These are phyloP conservation scores for Perdita meconis DNA, from an alignment of 2,888 invertebrate species.

Conservation along the genomic window DNA sequence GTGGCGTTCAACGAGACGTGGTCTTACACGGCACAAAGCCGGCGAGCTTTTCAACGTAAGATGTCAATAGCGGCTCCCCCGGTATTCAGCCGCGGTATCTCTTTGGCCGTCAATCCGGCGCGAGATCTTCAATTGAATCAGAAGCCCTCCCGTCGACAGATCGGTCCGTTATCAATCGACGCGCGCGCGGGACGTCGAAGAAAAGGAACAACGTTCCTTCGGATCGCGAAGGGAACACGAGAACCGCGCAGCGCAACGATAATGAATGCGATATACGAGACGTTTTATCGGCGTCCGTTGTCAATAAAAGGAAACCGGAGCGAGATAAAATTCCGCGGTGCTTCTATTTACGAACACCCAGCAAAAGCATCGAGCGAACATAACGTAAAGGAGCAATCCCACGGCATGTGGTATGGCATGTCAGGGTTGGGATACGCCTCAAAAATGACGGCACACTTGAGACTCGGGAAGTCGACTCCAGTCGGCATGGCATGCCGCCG, in stretches of 20 bases:
- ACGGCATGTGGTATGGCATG: no score
- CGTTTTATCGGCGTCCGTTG: conserved; percentile 11
- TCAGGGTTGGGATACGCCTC: no score
- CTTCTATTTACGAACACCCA: background rate
- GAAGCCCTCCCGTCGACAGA: conserved; percentile 16
- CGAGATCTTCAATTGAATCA: conserved; percentile 54
- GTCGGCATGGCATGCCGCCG: no score
- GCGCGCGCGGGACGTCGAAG: background rate
- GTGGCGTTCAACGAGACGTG: conserved; percentile 28
- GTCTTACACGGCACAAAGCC: conserved; percentile 40
- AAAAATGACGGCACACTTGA: no score
- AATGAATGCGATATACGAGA: conserved; percentile 15
- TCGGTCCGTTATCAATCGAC: background rate
- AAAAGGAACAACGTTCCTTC: background rate
- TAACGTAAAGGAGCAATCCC: no score
- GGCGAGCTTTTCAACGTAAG: conserved; percentile 43
- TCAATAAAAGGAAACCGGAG: background rate
- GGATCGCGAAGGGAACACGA: conserved; percentile 17
- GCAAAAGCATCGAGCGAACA: background rate
- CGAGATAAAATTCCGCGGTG: background rate
- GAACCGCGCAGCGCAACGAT: conserved; percentile 3
- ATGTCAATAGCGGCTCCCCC: conserved; percentile 48
- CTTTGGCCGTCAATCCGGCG: conserved; percentile 39
- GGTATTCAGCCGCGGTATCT: conserved; percentile 47
- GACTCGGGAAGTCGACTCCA: no score